Base-by-base conservation (phyloP, 2,113 vertebrate species). In the Phylloscopus whistleri region DNA sequence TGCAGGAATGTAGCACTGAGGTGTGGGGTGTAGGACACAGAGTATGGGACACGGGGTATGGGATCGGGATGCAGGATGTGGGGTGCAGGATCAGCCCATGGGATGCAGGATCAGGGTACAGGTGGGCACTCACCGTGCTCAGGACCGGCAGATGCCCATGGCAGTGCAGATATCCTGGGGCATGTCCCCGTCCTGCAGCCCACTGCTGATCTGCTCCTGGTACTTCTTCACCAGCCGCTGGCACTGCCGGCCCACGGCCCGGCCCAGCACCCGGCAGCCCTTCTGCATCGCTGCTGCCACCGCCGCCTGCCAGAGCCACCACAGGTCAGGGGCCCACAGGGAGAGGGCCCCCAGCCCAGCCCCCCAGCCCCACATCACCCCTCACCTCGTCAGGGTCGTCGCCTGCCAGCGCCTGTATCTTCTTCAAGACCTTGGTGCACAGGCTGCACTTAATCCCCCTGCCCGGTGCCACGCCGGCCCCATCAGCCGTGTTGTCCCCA, bases 391-490 rank as follows among this genome's bases (percentile, higher is more conserved):
- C 87, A 0, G 91, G 87, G 21, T 95, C 3, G 0, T 94, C 68
- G 1, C 95, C 95, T 2, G 8, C 80, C 37, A 74, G 21, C 0
- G 1, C 5, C 81, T 74, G 35, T 1, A 87, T 8, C 73, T 33
- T 46, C 60, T 77, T 4, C 55, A 96, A 18, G 15, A 8, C 9
- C 11, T 53, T 89, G 41, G 15, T 84, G 69, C 95, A 96, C 11
- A 73, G 6, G 4, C 0, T 8, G 84, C 96, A 96, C 56, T 62
- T 90, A 6, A 44, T 21, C 3, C 6, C 3, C 31, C 1, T 13
- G 20, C 30, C 15, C 0, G 2, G 59, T 0, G 0, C 33, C 15
- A 2, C 2, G 0, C 2, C 1, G 0, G 55, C 35, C 26, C 8
- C 18, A 1, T 48, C 5, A 1, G 9, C 58, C 58, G 23, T 23